Base-by-base conservation (phyloP, 2,888 invertebrate species). In the Apotomis capreana region DNA sequence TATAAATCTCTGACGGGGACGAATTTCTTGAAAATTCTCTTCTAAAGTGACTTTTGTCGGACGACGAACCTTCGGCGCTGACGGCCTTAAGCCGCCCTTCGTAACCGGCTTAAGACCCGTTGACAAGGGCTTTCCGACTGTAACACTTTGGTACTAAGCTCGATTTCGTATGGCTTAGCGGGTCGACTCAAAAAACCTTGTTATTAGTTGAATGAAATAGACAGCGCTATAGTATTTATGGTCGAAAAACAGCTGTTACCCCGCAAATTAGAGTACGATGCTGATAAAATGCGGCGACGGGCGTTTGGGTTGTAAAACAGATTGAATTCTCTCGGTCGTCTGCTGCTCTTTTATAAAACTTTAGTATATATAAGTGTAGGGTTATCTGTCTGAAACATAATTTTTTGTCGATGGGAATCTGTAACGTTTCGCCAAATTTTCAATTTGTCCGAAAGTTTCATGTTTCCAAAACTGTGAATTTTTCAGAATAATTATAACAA, bases 1-100 rank as follows among this genome's bases (percentile, higher is more conserved):
- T 54, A 74, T 75, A 75, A 75, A 75, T 75, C 74, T 68, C 59
- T 44, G 54, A n/a, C 68, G 44, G 55, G 58, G 65, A 67, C 71
- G 51, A 69, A 61, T 70, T 62, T 65, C 74, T 70, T 59, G 67
- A 72, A 72, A 72, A 63, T 63, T 68, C 58, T 64, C 55, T 69
- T 73, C 76, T 59, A 74, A 75, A 76, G 74, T 77, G 74, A 77
- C 76, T 76, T 77, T 74, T 72, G 67, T 54, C 69, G 74, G 74
- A 61, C 71, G 69, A 65, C 71, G 74, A 74, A 68, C 74, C 74
- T 75, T 70, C 77, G 74, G 79, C 83, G 87, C 82, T 88, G 89
- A 89, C 86, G 84, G 75, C 74, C 76, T 78, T 87, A 87, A 88
- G 84, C 77, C 85, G 82, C 78, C 86, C 88, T 89, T 89, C 88